These are phyloP conservation scores for Xenopus laevis DNA, from an alignment of 2,113 vertebrate genomes.

Conservation along the genomic window DNA sequence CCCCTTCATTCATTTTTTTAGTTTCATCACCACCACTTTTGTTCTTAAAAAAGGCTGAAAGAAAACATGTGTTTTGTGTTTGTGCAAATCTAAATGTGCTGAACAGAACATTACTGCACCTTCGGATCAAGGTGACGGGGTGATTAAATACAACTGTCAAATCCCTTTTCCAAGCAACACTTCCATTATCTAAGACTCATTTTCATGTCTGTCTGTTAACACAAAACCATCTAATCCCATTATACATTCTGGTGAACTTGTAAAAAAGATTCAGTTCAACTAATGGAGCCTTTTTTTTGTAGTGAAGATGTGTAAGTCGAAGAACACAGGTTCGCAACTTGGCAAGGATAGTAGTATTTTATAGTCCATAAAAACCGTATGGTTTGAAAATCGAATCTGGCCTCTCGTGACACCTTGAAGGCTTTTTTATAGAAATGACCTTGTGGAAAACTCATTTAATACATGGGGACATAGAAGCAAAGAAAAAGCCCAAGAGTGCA, in stretches of 20 bases:
- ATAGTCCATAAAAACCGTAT: neutral
- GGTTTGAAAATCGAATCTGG: too few relatives aligned
- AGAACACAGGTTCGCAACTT: neutral
- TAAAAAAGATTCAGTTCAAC: neutral
- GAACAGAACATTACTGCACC: slow-evolving; percentile 7
- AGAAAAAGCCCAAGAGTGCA: too few relatives aligned
- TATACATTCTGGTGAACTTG: neutral
- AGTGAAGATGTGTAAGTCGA: neutral
- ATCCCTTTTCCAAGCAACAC: neutral
- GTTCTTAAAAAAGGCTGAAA: too few relatives aligned
- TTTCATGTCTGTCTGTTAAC: neutral
- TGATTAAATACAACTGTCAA: slow-evolving; percentile 10
- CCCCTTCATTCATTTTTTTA: too few relatives aligned
- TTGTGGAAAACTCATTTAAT: too few relatives aligned
- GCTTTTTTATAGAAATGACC: too few relatives aligned
- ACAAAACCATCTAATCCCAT: neutral
- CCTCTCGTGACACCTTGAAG: too few relatives aligned
- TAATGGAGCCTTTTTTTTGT: neutral
- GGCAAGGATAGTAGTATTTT: neutral
- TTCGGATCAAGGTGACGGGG: neutral
- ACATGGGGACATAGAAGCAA: too few relatives aligned
- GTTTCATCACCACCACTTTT: too few relatives aligned
- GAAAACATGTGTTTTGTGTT: too few relatives aligned
- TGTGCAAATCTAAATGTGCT: neutral
- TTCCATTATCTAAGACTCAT: neutral